Percentiles rank a stretch among this genome's conserved stretches.
Conservation (phyloP, 2,113 vertebrate species). For the Dendropsophus ebraccatus region DNA sequence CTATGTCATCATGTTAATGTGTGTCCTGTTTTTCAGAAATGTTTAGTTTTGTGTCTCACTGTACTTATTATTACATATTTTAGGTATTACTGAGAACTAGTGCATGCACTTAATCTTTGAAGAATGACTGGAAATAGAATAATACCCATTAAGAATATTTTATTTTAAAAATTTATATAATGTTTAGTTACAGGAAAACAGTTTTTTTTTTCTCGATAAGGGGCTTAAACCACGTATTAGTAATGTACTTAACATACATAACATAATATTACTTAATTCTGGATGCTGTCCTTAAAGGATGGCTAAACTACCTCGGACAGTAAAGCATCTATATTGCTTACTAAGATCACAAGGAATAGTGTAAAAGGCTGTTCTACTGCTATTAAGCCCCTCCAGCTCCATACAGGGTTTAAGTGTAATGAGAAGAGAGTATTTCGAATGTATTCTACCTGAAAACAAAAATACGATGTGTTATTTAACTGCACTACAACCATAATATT, state of each 20-base stretch:
- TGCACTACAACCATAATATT: neutral
- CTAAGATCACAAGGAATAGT: neutral
- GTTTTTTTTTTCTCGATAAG: neutral
- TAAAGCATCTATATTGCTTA: neutral
- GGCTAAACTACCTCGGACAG: slow-evolving; percentile 30
- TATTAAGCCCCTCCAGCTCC: neutral
- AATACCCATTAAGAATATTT: neutral
- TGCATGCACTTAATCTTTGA: neutral
- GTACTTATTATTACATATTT: neutral
- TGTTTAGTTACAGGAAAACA: neutral
- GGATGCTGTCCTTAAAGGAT: slow-evolving; percentile 15
- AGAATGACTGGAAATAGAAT: neutral
- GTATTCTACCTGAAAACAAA: neutral
- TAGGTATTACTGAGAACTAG: neutral
- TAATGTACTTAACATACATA: neutral
- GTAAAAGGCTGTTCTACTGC: neutral
- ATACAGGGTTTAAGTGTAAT: neutral
- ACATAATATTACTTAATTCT: too few species aligned
- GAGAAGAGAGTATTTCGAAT: neutral
- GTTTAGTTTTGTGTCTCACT: neutral
- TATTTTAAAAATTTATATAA: neutral
- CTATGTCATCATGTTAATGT: neutral
- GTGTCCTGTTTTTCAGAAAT: neutral
- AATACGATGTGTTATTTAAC: neutral
- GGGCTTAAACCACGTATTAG: neutral